Conservation (phyloP, 2,888 invertebrate genomes). For the Cotesia congregata region DNA sequence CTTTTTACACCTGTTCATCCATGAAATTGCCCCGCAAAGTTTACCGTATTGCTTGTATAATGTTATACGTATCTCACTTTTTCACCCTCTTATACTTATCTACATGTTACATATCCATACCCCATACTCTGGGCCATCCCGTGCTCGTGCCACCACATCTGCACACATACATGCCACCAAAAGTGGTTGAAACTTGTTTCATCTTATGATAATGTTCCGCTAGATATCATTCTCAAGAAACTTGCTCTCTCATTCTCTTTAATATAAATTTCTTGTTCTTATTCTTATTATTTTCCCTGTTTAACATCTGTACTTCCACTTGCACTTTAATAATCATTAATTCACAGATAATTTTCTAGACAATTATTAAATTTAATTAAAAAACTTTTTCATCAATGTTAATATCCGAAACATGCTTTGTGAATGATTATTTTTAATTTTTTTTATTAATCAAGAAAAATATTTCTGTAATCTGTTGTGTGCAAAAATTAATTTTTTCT, state of each 20-base stretch:
- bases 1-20: constrained; percentile 24
- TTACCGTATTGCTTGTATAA: constrained; percentile 55
- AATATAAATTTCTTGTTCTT: constrained; percentile 23
- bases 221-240: constrained; percentile 28
- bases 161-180: constrained; percentile 34
- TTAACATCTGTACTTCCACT: background rate
- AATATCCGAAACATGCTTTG: too few relatives aligned
- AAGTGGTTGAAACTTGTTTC: constrained; percentile 33
- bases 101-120: constrained; percentile 41
- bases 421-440: too few relatives aligned
- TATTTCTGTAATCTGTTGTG: too few relatives aligned
- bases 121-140: background rate
- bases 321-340: background rate
- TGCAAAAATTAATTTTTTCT: too few relatives aligned
- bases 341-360: background rate
- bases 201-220: constrained; percentile 29
- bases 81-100: constrained; percentile 16
- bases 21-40: constrained; percentile 51
- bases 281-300: constrained; percentile 16
- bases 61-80: constrained; percentile 42
- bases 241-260: constrained; percentile 29
- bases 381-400: background rate
- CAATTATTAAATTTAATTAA: background rate
- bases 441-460: too few relatives aligned
- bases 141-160: background rate